Base-by-base conservation (phyloP, 2,888 invertebrate species). In the Nemapogon koenigi region DNA sequence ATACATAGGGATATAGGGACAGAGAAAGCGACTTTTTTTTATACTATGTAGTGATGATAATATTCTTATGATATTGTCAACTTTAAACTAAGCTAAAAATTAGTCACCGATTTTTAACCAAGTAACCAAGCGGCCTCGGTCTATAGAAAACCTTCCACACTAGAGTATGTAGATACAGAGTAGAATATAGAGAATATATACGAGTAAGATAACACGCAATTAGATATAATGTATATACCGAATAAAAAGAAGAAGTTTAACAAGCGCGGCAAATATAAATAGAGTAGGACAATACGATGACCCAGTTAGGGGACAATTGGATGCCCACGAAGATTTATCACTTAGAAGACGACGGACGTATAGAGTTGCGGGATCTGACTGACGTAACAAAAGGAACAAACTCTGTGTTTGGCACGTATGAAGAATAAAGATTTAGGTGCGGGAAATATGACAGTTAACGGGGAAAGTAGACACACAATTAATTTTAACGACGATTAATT, bases 221-320 rank as follows among this genome's bases (percentile, higher is more conserved):
- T 6, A 7, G 22, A 22, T 22, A 22, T 7, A 22, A 22, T 22
- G 22, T 22, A 22, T 7, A 22, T 22, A 22, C 22, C 22, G 6
- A 22, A 7, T 30, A 33, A 33, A 33, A 33, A 17, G 33, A 15
- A 11, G 19, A 33, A 33, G 19, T 19, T 33, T 33, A 19, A 33
- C 33, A 33, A 33, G 33, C 33, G 31, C 2, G 7, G 4, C 19
- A 33, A 19, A 33, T 19, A 33, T 33, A 33, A 33, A 33, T 33
- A 33, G 38, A 28, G 22, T 59, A 53, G 57, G 56, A 66, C 69
- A 71, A 71, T 69, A 67, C 62, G 64, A 59, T 67, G 75, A 66
- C 70, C 70, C 56, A 70, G 55, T 71, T 68, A 36, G 67, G 46
- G 61, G 64, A 70, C 70, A 71, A 73, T 72, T 70, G 71, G 65